Evolutionary conservation across 2,797 vertebrate genomes (phyloP), one percentile per base, ranked within the genome.

Genomic region (Poecilia gillii): DNA sequence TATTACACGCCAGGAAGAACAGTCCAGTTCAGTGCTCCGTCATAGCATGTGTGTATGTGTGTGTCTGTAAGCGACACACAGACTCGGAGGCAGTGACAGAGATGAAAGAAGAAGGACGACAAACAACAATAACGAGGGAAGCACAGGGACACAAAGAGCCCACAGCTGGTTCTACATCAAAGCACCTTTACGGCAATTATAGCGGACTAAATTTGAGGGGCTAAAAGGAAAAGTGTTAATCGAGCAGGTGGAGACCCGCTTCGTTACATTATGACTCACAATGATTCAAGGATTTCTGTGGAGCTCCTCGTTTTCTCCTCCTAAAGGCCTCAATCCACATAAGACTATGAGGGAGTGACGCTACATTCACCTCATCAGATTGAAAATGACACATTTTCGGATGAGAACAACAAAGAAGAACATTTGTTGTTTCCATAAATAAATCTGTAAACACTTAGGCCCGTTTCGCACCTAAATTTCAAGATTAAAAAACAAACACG

Each of bases 81-180:
- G 47, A 81, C 83, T 84, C 28, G 1, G 55, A 80, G 68, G 66
- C 79, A 79, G 73, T 62, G 82, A 81, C 78, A 62, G 81, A 86
- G 83, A 87, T 87, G 75, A 82, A 87, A 85, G 83, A 83, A 85
- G 73, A 76, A 74, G 87, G 84, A 89, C 16, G 68, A 77, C 83
- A 85, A 89, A 89, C 80, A 83, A 90, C 82, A 87, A 89, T 82
- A 90, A 92, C 46, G 66, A 88, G 85, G 59, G 83, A 89, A 64
- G 73, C 76, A 74, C 59, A 80, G 75, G 79, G 81, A 79, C 46
- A 81, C 76, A 88, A 85, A 91, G 82, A 91, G 83, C 78, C 70
- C 53, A 78, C 80, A 82, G 87, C 87, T 90, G 86, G 20, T 88
- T 90, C 77, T 51, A 88, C 87, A 90, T 90, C 80, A 87, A 86